Evolutionary conservation across 2,797 vertebrate species (phyloP).

Genomic region (Hoplostethus atlanticus): DNA sequence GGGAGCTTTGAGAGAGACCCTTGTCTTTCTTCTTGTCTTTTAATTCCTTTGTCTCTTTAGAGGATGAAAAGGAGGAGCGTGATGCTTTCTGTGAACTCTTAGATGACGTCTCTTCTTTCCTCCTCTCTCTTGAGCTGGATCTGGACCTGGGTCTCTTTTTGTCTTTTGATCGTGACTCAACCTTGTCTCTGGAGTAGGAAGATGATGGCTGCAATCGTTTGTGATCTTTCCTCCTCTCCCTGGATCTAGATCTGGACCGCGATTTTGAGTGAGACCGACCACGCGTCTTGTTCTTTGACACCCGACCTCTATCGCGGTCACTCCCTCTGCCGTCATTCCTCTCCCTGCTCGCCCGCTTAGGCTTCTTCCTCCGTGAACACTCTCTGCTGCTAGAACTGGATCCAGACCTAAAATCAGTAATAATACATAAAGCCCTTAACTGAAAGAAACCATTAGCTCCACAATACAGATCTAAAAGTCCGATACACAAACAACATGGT

Average conservation of each 20-base stretch:
- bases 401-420: constrained; percentile 60
- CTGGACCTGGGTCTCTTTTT: constrained; percentile 72
- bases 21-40: constrained; percentile 66
- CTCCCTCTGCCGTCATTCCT: constrained; percentile 51
- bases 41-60: constrained; percentile 49
- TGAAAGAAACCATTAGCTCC: not conserved
- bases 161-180: constrained; percentile 67
- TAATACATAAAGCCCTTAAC: constrained; percentile 20
- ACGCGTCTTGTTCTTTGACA: constrained; percentile 76
- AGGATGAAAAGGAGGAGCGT: constrained; percentile 20
- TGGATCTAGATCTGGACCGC: constrained; percentile 80
- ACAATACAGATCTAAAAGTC: not conserved
- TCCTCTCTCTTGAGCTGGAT: constrained; percentile 80
- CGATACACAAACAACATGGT: not conserved
- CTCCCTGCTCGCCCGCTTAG: constrained; percentile 68
- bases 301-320: constrained; percentile 62
- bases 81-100: constrained; percentile 58
- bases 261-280: constrained; percentile 73
- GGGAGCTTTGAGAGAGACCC: not conserved
- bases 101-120: constrained; percentile 47
- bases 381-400: constrained; percentile 88
- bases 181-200: constrained; percentile 57
- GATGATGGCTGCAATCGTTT: constrained; percentile 52
- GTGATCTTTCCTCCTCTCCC: constrained; percentile 84
- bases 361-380: constrained; percentile 75